Evolutionary conservation across 2,888 invertebrate genomes (phyloP).

Genomic region (Synergus japonicus): DNA sequence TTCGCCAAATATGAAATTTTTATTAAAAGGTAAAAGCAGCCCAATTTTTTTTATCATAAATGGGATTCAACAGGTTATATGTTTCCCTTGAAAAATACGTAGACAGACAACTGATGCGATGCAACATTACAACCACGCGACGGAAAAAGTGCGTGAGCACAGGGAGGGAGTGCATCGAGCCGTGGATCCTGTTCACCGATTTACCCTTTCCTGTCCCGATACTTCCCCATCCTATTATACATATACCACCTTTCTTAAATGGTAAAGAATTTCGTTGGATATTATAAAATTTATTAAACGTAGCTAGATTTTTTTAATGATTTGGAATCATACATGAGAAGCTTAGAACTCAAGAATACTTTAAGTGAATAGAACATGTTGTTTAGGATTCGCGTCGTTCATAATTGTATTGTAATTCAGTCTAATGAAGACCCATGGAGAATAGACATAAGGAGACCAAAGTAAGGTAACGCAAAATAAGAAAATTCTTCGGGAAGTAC

Average conservation of each 20-base stretch:
- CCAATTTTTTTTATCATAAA: constrained; percentile 40
- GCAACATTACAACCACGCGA: constrained; percentile 45
- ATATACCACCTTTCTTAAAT: not conserved
- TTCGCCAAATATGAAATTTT: too few relatives aligned
- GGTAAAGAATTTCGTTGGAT: not conserved
- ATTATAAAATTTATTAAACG: not conserved
- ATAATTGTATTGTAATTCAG: too few relatives aligned
- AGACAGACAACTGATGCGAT: constrained; percentile 39
- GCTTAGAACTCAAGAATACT: too few relatives aligned
- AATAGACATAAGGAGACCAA: too few relatives aligned
- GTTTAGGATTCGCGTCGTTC: too few relatives aligned
- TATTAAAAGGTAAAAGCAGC: too few relatives aligned
- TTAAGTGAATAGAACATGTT: too few relatives aligned
- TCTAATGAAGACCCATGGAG: too few relatives aligned
- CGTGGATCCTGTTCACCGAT: constrained; percentile 75
- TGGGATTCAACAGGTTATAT: constrained; percentile 54
- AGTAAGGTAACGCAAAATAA: too few relatives aligned
- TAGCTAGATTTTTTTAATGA: not conserved
- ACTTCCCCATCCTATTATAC: constrained; percentile 48
- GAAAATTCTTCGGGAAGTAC: too few relatives aligned
- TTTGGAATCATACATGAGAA: not conserved
- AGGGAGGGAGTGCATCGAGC: constrained; percentile 75
- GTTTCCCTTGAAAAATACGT: constrained; percentile 49
- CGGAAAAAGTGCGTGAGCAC: constrained; percentile 72
- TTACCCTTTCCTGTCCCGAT: constrained; percentile 70